Evolutionary conservation across 2,113 vertebrate species (phyloP).

Genomic region (Aix galericulata): DNA sequence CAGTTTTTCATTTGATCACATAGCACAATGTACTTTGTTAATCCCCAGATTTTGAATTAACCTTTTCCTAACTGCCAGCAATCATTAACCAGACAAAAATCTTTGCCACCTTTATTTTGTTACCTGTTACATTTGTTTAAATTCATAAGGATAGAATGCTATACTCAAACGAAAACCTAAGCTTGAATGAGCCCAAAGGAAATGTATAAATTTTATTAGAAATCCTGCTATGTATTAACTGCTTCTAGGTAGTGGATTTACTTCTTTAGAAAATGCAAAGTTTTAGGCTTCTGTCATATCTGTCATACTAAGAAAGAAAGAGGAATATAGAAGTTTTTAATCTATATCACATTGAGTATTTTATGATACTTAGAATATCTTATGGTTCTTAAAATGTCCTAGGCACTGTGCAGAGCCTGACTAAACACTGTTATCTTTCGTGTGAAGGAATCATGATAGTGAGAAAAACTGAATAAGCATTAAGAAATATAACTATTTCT

Average conservation of each 20-base stretch:
- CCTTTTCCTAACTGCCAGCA: not conserved
- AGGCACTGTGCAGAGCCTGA: not conserved
- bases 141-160: not conserved
- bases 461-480: not conserved
- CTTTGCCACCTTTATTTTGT: not conserved
- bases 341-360: not conserved
- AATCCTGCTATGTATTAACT: not conserved
- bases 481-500: not conserved
- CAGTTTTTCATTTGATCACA: not conserved
- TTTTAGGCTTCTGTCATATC: not conserved
- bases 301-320: not conserved
- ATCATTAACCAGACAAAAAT: conserved; percentile 29
- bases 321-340: not conserved
- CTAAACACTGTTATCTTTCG: not conserved
- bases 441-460: not conserved
- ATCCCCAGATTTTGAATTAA: not conserved
- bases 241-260: not conserved
- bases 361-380: not conserved
- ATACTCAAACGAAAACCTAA: not conserved
- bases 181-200: not conserved
- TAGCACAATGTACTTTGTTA: not conserved
- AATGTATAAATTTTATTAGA: not conserved
- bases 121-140: not conserved
- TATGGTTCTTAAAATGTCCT: not conserved
- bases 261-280: not conserved